A percentile compares a stretch with the other conserved stretches of the same genome.
Conservation (phyloP, 2,888 invertebrate genomes). For the Cecidostiba fungosa region DNA sequence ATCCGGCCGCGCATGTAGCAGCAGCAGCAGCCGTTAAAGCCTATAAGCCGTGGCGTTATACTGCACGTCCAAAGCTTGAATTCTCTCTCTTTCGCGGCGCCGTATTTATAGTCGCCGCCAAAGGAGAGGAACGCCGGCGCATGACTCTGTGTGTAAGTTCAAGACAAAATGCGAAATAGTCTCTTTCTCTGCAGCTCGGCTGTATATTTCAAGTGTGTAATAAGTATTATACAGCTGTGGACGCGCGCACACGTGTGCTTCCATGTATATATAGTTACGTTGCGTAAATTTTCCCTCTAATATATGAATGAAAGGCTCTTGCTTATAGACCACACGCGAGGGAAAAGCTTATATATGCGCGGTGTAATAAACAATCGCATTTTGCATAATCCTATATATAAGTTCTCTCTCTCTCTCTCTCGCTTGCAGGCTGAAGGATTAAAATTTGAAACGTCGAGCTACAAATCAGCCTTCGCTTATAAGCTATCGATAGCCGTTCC, state of each 20-base stretch:
- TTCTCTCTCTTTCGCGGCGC: not conserved
- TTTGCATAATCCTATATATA: constrained; percentile 43
- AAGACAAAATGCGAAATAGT: not conserved
- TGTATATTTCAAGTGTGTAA: not conserved
- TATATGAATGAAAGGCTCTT: not conserved
- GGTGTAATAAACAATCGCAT: constrained; percentile 43
- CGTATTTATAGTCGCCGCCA: constrained; percentile 16
- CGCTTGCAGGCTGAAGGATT: not conserved
- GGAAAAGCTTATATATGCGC: not conserved
- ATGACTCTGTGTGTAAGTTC: not conserved
- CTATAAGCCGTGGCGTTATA: not conserved
- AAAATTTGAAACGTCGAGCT: constrained; percentile 46
- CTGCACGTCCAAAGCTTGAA: constrained; percentile 48
- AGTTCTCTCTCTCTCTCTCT: not conserved
- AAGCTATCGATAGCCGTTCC: constrained; percentile 9
- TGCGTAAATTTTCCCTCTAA: not conserved
- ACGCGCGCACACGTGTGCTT: not conserved
- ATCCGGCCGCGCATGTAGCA: constrained; percentile 2
- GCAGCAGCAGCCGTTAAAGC: constrained; percentile 10
- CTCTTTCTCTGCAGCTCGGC: not conserved
- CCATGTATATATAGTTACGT: no score
- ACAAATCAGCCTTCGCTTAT: constrained; percentile 48
- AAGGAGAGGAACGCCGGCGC: not conserved
- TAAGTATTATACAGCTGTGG: no score
- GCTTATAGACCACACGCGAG: constrained; percentile 8